phyloP scores from a whole-genome alignment of 2,888 invertebrate genomes.

The Agriopis aurantiaria region DNA sequence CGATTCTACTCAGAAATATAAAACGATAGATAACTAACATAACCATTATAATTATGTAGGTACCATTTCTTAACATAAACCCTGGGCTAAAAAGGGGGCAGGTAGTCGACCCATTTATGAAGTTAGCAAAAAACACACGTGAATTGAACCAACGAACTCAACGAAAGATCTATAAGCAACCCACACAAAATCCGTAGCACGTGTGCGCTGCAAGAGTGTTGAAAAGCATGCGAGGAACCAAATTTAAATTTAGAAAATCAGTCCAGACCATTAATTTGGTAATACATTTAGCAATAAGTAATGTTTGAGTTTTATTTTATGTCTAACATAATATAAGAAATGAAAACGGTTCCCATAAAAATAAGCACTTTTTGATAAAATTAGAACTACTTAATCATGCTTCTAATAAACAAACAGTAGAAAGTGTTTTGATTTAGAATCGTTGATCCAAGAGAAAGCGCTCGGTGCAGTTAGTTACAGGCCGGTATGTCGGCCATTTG shows the following conservation, averaged over 20 bases:
- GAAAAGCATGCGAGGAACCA: too few relatives aligned
- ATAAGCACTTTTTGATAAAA: neutral
- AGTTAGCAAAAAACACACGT: conserved; percentile 2
- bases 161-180: too few relatives aligned
- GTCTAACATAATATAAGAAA: too few relatives aligned
- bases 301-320: too few relatives aligned
- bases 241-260: too few relatives aligned
- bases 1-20: conserved; percentile 3
- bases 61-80: neutral
- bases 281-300: too few relatives aligned
- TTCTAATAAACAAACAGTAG: conserved; percentile 46
- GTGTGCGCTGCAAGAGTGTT: too few relatives aligned
- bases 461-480: conserved; percentile 49
- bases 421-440: conserved; percentile 59
- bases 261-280: too few relatives aligned
- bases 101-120: conserved; percentile 15
- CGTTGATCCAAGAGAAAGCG: conserved; percentile 71
- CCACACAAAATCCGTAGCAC: too few relatives aligned
- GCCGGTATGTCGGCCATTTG: conserved; percentile 75
- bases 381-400: conserved; percentile 13
- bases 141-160: neutral
- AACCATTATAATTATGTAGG: neutral
- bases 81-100: neutral
- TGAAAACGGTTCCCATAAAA: neutral
- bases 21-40: neutral